phyloP scores from a whole-genome alignment of 1,140 invertebrate genomes.

The Ostrea denselamellosa region DNA sequence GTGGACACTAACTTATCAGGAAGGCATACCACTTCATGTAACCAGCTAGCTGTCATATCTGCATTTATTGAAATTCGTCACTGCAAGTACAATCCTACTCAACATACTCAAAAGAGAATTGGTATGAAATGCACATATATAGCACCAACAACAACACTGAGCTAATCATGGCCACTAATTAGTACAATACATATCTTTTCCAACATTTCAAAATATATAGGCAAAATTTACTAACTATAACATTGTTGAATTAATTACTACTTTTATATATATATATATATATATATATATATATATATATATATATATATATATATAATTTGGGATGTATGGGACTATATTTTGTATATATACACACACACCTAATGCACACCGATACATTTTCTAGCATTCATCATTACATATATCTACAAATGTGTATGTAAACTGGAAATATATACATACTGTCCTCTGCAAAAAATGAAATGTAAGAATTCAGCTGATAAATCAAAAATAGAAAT shows the following conservation, averaged over 20 bases:
- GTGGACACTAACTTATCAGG: too few species aligned
- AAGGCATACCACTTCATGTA: too few species aligned
- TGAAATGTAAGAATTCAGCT: not conserved
- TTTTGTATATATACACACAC: not conserved
- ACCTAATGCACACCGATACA: not conserved
- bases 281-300: not conserved
- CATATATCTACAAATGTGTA: not conserved
- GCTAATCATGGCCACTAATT: too few species aligned
- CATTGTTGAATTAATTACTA: not conserved
- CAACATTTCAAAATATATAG: not conserved
- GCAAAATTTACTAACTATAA: not conserved
- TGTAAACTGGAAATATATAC: slow-evolving; percentile 16
- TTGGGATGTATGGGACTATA: not conserved
- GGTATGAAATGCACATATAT: too few species aligned
- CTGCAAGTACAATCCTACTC: too few species aligned
- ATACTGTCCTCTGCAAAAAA: slow-evolving; percentile 49
- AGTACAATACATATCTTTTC: not conserved
- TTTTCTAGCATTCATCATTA: slow-evolving; percentile 2
- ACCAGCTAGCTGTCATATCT: too few species aligned
- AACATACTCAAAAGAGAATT: too few species aligned
- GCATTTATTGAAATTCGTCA: too few species aligned
- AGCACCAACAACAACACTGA: too few species aligned
- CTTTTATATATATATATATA: not conserved
- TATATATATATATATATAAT: not conserved
- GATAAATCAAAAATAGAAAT: not conserved